A percentile compares a stretch with the other conserved stretches of the same genome.
Conservation (phyloP, 2,797 vertebrate species). For the Paguma larvata region DNA sequence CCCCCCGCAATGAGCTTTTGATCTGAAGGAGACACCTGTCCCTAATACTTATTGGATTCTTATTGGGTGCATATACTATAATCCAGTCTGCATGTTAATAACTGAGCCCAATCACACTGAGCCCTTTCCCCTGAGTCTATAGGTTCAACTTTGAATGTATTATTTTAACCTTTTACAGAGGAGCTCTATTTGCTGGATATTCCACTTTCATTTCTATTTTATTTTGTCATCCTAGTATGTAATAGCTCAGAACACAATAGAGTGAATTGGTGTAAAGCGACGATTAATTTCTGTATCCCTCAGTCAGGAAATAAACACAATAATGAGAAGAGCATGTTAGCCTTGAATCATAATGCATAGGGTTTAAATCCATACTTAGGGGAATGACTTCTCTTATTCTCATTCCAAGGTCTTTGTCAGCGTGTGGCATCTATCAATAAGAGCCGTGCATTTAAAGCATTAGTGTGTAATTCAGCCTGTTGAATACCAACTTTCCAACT, state of each 20-base stretch:
- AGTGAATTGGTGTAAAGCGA: conserved; percentile 55
- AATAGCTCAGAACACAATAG: conserved; percentile 77
- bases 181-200: conserved; percentile 78
- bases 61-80: not conserved
- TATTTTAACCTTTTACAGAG: conserved; percentile 85
- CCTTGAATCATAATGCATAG: conserved; percentile 36
- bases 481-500: conserved; percentile 72
- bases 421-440: not conserved
- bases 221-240: conserved; percentile 54
- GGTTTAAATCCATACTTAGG: conserved; percentile 31
- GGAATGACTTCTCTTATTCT: conserved; percentile 53
- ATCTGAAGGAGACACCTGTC: not conserved
- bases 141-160: conserved; percentile 85
- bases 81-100: conserved; percentile 26
- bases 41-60: not conserved
- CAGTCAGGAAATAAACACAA: conserved; percentile 48
- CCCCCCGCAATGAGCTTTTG: not conserved
- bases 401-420: conserved; percentile 48
- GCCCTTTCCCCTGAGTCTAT: conserved; percentile 80
- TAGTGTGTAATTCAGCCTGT: conserved; percentile 69
- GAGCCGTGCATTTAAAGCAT: conserved; percentile 58
- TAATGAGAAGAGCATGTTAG: conserved; percentile 33
- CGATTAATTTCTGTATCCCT: conserved; percentile 47
- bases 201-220: conserved; percentile 72
- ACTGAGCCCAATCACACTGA: conserved; percentile 80